A percentile compares a stretch with the other conserved stretches of the same genome.
These are phyloP conservation scores for Sinohyriopsis cumingii DNA, from an alignment of 2,888 invertebrate species.

Conservation along the genomic window DNA sequence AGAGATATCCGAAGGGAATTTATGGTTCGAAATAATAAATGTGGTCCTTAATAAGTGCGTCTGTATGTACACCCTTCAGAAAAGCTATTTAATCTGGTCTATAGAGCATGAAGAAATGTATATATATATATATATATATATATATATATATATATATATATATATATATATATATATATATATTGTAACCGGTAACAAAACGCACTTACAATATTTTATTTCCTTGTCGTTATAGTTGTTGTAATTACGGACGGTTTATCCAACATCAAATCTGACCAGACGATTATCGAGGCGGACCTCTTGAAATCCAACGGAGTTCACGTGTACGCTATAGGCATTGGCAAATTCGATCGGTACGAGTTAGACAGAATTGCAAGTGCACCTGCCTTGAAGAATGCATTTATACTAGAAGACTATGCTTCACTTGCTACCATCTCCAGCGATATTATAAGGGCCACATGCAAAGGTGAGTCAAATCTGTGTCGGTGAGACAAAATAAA, in stretches of 20 bases:
- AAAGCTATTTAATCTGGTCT: too few relatives aligned
- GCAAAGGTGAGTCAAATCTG: slow-evolving; percentile 42
- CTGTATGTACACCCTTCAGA: too few relatives aligned
- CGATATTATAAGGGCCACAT: slow-evolving; percentile 46
- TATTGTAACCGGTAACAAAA: neutral
- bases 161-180: slow-evolving; percentile 2
- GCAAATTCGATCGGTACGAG: slow-evolving; percentile 50
- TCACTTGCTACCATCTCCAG: slow-evolving; percentile 51
- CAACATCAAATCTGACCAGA: slow-evolving; percentile 58
- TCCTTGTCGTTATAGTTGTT: slow-evolving; percentile 44
- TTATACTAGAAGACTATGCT: slow-evolving; percentile 49
- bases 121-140: neutral
- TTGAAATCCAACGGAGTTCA: slow-evolving; percentile 54
- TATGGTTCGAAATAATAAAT: too few relatives aligned
- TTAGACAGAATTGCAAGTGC: slow-evolving; percentile 53
- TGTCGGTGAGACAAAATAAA: too few relatives aligned
- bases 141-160: neutral
- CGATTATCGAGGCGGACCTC: slow-evolving; percentile 53
- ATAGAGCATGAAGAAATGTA: neutral
- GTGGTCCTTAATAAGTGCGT: too few relatives aligned
- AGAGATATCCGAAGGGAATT: too few relatives aligned
- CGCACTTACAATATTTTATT: neutral
- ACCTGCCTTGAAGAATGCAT: slow-evolving; percentile 53
- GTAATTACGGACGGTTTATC: slow-evolving; percentile 67
- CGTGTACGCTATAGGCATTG: slow-evolving; percentile 62